Conservation (phyloP, 2,113 vertebrate genomes). For the Tiliqua scincoides region DNA sequence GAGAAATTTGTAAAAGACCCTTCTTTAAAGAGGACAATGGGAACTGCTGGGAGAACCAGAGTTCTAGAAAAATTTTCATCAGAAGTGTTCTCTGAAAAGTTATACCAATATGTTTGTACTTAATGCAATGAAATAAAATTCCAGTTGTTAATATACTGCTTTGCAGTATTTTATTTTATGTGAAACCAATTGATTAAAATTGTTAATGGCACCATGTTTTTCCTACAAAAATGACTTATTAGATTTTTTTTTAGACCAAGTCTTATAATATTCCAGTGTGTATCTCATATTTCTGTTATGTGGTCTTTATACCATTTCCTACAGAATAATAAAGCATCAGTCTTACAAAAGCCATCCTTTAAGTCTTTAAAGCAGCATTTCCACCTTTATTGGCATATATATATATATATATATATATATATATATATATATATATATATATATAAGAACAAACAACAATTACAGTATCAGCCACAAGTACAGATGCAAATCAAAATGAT, state of each 20-base stretch:
- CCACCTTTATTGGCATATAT: too few species aligned
- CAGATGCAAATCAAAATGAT: too few species aligned
- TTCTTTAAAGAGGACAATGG: slow-evolving; percentile 86
- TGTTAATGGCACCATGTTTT: background rate
- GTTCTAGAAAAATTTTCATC: slow-evolving; percentile 90
- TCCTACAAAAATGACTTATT: background rate
- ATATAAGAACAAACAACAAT: too few species aligned
- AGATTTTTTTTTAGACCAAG: background rate
- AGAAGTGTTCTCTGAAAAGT: slow-evolving; percentile 88
- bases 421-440: too few species aligned
- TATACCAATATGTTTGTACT: slow-evolving; percentile 84
- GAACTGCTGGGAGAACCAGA: slow-evolving; percentile 87
- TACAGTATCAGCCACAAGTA: too few species aligned
- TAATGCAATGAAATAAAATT: slow-evolving; percentile 73
- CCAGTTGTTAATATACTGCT: background rate
- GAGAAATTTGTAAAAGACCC: slow-evolving; percentile 85
- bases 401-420: too few species aligned
- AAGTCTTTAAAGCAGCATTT: background rate
- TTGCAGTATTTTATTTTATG: slow-evolving; percentile 5
- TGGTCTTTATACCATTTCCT: background rate
- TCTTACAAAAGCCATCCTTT: background rate
- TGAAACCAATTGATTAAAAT: background rate
- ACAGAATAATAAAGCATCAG: background rate
- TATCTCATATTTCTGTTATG: background rate
- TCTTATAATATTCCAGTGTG: background rate